Conservation (phyloP, 2,888 invertebrate species). For the Nephrotoma guestfalica region DNA sequence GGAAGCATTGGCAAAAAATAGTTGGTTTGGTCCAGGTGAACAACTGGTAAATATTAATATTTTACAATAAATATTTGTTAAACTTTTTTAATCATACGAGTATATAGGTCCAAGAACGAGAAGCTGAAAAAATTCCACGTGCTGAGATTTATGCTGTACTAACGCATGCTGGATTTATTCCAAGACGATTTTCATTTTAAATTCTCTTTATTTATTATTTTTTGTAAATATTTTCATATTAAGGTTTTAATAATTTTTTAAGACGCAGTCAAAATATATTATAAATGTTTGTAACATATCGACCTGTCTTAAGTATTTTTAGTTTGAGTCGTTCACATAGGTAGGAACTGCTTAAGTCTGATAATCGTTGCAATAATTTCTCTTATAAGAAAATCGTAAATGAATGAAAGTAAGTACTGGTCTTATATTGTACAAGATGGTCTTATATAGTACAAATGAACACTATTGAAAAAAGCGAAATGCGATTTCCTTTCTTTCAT, state of each 20-base stretch:
- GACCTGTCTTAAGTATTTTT: no score
- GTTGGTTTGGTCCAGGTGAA: slow-evolving; percentile 47
- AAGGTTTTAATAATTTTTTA: not conserved
- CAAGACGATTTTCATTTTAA: slow-evolving; percentile 18
- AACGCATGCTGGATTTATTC: slow-evolving; percentile 46
- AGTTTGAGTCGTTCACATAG: no score
- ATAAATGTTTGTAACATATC: not conserved
- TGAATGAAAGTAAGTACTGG: no score
- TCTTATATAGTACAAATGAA: no score
- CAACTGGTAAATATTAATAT: slow-evolving; percentile 30
- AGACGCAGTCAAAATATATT: not conserved
- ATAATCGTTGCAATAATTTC: no score
- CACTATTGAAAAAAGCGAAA: no score
- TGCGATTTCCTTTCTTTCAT: no score
- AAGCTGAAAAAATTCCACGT: slow-evolving; percentile 44
- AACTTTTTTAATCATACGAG: not conserved
- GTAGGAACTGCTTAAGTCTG: no score
- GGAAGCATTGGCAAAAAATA: slow-evolving; percentile 38
- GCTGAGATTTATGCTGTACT: slow-evolving; percentile 47
- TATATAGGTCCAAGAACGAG: slow-evolving; percentile 40
- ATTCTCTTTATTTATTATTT: not conserved
- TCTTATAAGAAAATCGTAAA: no score
- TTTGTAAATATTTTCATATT: not conserved
- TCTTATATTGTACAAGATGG: no score
- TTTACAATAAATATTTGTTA: slow-evolving; percentile 5